These are phyloP conservation scores for Oncorhynchus masou DNA, from an alignment of 2,113 vertebrate species.

Conservation along the genomic window DNA sequence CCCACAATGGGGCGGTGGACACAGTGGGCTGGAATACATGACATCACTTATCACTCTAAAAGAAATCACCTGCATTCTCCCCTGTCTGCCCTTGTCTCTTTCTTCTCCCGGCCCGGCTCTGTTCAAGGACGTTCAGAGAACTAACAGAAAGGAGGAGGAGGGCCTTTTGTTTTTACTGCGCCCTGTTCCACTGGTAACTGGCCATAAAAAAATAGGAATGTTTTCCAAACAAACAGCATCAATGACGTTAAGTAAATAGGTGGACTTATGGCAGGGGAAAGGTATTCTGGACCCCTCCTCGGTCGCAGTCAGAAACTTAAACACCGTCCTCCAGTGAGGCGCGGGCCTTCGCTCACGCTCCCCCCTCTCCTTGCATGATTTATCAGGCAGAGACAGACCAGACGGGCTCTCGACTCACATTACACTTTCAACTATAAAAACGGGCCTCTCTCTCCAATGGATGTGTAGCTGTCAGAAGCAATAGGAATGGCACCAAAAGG, in stretches of 20 bases:
- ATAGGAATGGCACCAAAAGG: slow-evolving; percentile 5
- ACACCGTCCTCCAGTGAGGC: slow-evolving; percentile 53
- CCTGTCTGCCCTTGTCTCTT: slow-evolving; percentile 38
- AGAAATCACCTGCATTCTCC: slow-evolving; percentile 91
- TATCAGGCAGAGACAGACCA: slow-evolving; percentile 56
- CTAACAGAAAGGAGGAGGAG: slow-evolving; percentile 75
- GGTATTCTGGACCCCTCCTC: slow-evolving; percentile 63
- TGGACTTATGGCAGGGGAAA: slow-evolving; percentile 47
- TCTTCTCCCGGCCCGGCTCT: slow-evolving; percentile 43
- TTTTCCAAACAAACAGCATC: slow-evolving; percentile 91
- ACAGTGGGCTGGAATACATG: slow-evolving; percentile 90
- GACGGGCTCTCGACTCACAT: slow-evolving; percentile 27
- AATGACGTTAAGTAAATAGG: slow-evolving; percentile 67
- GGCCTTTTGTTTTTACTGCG: slow-evolving; percentile 77
- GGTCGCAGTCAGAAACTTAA: slow-evolving; percentile 47
- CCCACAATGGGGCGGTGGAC: slow-evolving; percentile 90
- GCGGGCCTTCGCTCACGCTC: slow-evolving; percentile 42
- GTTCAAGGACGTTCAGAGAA: slow-evolving; percentile 80
- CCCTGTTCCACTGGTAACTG: slow-evolving; percentile 77
- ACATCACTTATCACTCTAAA: slow-evolving; percentile 86
- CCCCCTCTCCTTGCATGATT: slow-evolving; percentile 51
- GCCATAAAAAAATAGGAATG: slow-evolving; percentile 86
- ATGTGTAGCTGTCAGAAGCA: slow-evolving; percentile 2
- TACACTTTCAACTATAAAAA: slow-evolving; percentile 38
- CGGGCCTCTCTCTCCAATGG: slow-evolving; percentile 41